A percentile compares a stretch with the other conserved stretches of the same genome.
Evolutionary conservation across 2,888 invertebrate genomes (phyloP).

Genomic region (Cheilosia variabilis): DNA sequence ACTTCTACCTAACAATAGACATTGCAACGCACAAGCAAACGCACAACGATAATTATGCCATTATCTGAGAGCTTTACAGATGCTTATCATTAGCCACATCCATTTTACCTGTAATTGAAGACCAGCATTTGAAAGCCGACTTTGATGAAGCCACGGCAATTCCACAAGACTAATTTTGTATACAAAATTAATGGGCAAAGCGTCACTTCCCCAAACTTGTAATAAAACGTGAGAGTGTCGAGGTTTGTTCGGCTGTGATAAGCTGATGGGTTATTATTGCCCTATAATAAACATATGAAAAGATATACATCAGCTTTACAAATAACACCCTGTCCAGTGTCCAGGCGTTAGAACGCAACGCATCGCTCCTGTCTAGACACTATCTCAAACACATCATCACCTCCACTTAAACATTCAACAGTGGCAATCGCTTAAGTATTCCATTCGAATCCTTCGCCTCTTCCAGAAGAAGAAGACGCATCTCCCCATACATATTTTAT

Average conservation of each 20-base stretch:
- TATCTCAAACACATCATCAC: not conserved
- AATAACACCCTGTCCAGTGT: not conserved
- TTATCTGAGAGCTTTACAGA: not conserved
- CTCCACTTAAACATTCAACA: conserved; percentile 31
- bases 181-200: not conserved
- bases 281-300: not conserved
- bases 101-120: conserved; percentile 2
- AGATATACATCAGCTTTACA: not conserved
- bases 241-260: not conserved
- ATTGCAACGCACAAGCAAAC: not conserved
- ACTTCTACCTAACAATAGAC: too few species aligned
- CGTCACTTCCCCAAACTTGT: not conserved
- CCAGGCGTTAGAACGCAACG: not conserved
- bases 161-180: not conserved
- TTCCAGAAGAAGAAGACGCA: conserved; percentile 11
- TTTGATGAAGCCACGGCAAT: conserved; percentile 16
- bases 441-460: conserved; percentile 15
- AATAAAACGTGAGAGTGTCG: not conserved
- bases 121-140: conserved; percentile 33
- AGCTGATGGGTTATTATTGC: not conserved
- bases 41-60: not conserved
- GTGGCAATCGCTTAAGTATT: conserved; percentile 30
- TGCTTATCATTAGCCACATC: not conserved
- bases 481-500: conserved; percentile 46
- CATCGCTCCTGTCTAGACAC: conserved; percentile 36